Conservation (phyloP, 1,140 invertebrate species). For the Halotydeus destructor region DNA sequence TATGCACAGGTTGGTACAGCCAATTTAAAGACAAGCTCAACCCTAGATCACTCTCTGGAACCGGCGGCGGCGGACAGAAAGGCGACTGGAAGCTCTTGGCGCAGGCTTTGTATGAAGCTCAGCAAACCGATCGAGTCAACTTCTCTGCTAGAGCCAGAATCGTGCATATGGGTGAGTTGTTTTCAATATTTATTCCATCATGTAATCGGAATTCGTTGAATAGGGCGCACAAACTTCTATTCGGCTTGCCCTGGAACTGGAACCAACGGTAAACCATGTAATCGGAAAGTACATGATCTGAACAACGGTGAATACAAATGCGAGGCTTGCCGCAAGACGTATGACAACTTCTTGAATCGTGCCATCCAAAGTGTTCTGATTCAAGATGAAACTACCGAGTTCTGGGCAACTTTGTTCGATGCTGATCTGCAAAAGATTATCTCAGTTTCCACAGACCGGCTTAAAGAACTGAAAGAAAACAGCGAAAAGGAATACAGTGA, state of each 20-base stretch:
- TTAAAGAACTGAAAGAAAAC: constrained; percentile 19
- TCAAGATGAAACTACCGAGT: constrained; percentile 51
- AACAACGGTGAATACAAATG: constrained; percentile 71
- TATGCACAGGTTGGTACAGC: constrained; percentile 72
- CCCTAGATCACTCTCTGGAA: constrained; percentile 37
- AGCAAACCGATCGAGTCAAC: not conserved
- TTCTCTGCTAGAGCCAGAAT: constrained; percentile 33
- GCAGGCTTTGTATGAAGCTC: not conserved
- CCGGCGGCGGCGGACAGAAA: constrained; percentile 19
- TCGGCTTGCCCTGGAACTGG: constrained; percentile 60
- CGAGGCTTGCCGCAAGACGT: constrained; percentile 75
- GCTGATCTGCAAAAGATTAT: constrained; percentile 62
- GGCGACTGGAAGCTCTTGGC: constrained; percentile 10
- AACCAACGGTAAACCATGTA: too few relatives aligned
- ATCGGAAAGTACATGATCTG: constrained; percentile 76
- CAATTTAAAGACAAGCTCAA: constrained; percentile 40
- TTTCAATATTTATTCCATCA: constrained; percentile 45
- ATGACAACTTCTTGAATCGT: constrained; percentile 62
- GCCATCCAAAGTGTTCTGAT: constrained; percentile 50
- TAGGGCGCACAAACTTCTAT: constrained; percentile 60
- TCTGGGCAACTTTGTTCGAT: constrained; percentile 75
- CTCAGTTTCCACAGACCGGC: constrained; percentile 16
- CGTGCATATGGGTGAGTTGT: constrained; percentile 42
- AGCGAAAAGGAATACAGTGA: constrained; percentile 29
- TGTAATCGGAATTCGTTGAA: constrained; percentile 42